A percentile compares a stretch with the other conserved stretches of the same genome.
phyloP scores from a whole-genome alignment of 2,797 vertebrate species.

The Sebastes hopkinsi region DNA sequence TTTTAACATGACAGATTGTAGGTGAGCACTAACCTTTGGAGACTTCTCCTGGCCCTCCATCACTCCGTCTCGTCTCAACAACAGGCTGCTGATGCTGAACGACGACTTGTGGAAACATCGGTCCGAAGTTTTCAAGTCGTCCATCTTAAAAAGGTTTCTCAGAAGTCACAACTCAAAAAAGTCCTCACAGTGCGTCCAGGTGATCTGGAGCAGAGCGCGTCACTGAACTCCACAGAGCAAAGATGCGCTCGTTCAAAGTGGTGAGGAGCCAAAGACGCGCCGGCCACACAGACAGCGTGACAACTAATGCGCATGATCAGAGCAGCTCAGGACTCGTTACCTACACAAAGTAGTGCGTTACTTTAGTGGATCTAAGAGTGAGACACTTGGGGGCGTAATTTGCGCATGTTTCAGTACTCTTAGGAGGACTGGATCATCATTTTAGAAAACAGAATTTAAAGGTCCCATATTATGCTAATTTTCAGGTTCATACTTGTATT shows the following conservation, averaged over 20 bases:
- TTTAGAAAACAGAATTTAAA: neutral
- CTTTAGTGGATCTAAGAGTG: neutral
- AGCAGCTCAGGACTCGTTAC: neutral
- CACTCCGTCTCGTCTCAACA: conserved; percentile 73
- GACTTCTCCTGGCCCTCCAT: conserved; percentile 32
- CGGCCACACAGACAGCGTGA: conserved; percentile 20
- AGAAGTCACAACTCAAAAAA: neutral
- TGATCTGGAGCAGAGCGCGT: conserved; percentile 13
- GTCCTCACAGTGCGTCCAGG: neutral
- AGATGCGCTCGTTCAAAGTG: conserved; percentile 43
- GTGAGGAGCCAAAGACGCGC: conserved; percentile 42
- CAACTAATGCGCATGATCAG: conserved; percentile 66
- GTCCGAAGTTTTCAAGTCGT: conserved; percentile 63
- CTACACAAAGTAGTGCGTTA: neutral
- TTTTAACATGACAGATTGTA: too few relatives aligned
- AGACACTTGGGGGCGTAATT: neutral
- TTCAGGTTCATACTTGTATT: too few relatives aligned
- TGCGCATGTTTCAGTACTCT: neutral
- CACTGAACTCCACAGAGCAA: conserved; percentile 10
- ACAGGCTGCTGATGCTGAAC: conserved; percentile 85
- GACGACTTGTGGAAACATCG: conserved; percentile 78
- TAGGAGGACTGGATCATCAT: neutral
- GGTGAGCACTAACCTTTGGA: neutral
- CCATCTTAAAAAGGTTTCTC: conserved; percentile 51
- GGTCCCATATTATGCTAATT: too few relatives aligned